phyloP scores from a whole-genome alignment of 64 coral and sea anemone genomes.

The Pocillopora damicornis region DNA sequence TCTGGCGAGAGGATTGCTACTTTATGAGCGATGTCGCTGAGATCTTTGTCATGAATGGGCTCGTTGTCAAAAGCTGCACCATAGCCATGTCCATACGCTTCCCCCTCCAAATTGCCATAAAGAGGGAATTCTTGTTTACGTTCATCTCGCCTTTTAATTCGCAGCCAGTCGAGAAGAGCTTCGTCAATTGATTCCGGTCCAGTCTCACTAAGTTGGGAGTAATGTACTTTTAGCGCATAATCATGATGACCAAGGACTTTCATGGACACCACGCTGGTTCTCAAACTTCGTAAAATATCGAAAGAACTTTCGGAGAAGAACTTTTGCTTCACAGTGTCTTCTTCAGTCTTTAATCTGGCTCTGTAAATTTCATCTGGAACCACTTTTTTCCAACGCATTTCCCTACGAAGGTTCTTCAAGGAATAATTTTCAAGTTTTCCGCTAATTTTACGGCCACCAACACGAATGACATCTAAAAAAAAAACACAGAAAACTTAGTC shows the following conservation, averaged over 20 bases:
- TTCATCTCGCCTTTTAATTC: neutral
- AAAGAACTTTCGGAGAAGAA: neutral
- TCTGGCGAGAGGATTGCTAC: neutral
- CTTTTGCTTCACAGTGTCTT: neutral
- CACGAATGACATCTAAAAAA: conserved; percentile 57
- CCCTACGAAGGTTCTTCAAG: conserved; percentile 3
- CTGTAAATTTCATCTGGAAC: neutral
- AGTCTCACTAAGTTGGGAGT: neutral
- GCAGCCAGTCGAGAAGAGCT: conserved; percentile 53
- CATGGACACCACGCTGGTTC: neutral
- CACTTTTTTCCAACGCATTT: neutral
- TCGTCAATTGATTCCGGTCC: neutral
- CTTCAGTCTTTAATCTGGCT: neutral
- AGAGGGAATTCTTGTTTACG: neutral
- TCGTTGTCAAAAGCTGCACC: too few relatives aligned
- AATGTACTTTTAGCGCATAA: neutral
- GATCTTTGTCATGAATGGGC: neutral
- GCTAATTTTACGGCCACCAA: conserved; percentile 60
- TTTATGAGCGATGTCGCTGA: neutral
- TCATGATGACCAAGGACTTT: neutral
- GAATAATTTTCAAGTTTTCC: conserved; percentile 8
- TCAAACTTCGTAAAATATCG: neutral
- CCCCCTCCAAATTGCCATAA: neutral
- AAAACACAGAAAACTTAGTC: neutral
- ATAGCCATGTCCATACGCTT: neutral